These are phyloP conservation scores for Hydractinia symbiolongicarpus DNA, from an alignment of 30 jellyfish, hydroid and myxozoan genomes.

Conservation along the genomic window DNA sequence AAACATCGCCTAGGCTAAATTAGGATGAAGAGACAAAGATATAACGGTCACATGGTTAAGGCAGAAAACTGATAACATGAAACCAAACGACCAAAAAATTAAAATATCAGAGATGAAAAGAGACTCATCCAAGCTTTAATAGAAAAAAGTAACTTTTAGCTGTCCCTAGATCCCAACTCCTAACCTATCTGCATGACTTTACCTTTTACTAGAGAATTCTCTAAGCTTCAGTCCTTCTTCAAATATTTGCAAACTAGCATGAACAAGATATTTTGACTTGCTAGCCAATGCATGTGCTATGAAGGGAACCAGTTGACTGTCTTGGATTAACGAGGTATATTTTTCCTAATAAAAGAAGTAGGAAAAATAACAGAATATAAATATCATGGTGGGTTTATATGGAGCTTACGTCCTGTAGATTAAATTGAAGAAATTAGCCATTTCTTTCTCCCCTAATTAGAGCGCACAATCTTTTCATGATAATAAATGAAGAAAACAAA, in stretches of 20 bases:
- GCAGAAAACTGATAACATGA: neutral
- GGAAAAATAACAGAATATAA: neutral
- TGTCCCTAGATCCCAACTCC: neutral
- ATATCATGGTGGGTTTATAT: too few species aligned
- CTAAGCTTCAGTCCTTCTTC: constrained; percentile 29
- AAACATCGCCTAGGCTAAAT: constrained; percentile 17
- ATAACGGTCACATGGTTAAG: neutral
- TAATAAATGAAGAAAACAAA: too few species aligned
- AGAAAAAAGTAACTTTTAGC: too few species aligned
- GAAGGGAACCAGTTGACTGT: constrained; percentile 19
- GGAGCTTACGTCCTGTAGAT: too few species aligned
- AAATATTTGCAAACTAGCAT: constrained; percentile 34
- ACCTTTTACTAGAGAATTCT: constrained; percentile 34
- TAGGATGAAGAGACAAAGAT: neutral
- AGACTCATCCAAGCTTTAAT: neutral
- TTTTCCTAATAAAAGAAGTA: constrained; percentile 24
- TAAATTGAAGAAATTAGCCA: too few species aligned
- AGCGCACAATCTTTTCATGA: too few species aligned
- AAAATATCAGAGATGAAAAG: too few species aligned
- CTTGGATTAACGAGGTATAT: constrained; percentile 30
- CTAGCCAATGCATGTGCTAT: constrained; percentile 26
- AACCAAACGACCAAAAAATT: too few species aligned
- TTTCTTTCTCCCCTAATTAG: too few species aligned
- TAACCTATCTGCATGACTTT: neutral
- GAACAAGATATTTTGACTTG: constrained; percentile 35